Evolutionary conservation across 2,888 invertebrate genomes (phyloP).

Genomic region (Phasia obesa): DNA sequence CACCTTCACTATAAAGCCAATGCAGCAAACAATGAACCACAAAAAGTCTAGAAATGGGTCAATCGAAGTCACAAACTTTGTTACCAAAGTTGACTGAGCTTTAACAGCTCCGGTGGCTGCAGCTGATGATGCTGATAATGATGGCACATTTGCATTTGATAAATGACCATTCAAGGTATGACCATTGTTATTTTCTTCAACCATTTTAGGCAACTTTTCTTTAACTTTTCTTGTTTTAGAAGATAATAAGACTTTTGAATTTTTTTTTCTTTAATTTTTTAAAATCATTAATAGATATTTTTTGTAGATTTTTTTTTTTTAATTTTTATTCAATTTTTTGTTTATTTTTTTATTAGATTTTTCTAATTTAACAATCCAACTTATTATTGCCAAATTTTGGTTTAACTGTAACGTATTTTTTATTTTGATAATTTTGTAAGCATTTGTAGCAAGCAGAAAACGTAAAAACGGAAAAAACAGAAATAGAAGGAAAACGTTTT

Average conservation of each 20-base stretch:
- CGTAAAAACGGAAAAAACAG: constrained; percentile 19
- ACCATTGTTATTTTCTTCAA: constrained; percentile 77
- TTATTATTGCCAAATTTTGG: constrained; percentile 51
- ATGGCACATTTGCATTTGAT: constrained; percentile 39
- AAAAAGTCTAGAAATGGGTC: constrained; percentile 78
- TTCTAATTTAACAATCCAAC: constrained; percentile 13
- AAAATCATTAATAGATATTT: neutral
- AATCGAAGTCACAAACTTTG: constrained; percentile 73
- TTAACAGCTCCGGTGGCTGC: constrained; percentile 13
- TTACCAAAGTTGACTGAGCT: constrained; percentile 62
- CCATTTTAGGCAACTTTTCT: constrained; percentile 73
- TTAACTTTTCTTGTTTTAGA: constrained; percentile 15
- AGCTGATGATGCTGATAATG: constrained; percentile 17
- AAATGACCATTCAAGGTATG: constrained; percentile 59
- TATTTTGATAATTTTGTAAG: constrained; percentile 61
- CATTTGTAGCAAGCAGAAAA: constrained; percentile 45
- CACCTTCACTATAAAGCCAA: constrained; percentile 81
- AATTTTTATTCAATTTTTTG: constrained; percentile 12
- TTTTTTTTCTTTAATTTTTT: constrained; percentile 20
- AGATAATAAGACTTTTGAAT: constrained; percentile 49
- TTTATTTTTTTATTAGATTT: constrained; percentile 12
- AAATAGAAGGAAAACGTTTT: constrained; percentile 49
- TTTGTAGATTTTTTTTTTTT: constrained; percentile 28
- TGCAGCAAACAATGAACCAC: constrained; percentile 79
- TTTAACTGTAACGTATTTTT: constrained; percentile 38